A percentile compares a stretch with the other conserved stretches of the same genome.
Evolutionary conservation across 1,140 invertebrate genomes (phyloP).

Genomic region (Zaprionus inermis): DNA sequence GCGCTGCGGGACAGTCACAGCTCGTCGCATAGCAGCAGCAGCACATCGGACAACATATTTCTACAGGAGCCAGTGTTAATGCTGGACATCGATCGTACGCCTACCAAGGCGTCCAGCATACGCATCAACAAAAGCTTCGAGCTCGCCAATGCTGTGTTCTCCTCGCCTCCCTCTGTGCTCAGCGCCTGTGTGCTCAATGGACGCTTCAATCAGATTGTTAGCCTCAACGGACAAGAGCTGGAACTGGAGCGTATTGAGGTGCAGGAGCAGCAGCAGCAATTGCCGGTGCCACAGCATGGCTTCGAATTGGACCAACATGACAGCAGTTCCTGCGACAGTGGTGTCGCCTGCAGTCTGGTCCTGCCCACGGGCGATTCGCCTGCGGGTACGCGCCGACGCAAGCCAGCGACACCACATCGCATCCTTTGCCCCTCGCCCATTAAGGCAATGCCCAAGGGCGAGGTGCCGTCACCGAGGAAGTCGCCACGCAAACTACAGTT

Average conservation of each 20-base stretch:
- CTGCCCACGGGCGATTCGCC: constrained; percentile 32
- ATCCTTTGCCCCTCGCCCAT: constrained; percentile 82
- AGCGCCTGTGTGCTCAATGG: constrained; percentile 70
- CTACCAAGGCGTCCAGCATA: constrained; percentile 80
- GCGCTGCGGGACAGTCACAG: constrained; percentile 65
- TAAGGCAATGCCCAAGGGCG: constrained; percentile 62
- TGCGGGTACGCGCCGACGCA: constrained; percentile 55
- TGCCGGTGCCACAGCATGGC: constrained; percentile 30
- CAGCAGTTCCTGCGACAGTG: constrained; percentile 83
- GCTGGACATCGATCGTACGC: constrained; percentile 80
- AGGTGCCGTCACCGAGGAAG: constrained; percentile 63
- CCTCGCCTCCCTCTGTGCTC: constrained; percentile 69
- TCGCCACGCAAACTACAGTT: constrained; percentile 68
- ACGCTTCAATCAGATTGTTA: constrained; percentile 81
- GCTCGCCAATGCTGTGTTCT: constrained; percentile 70
- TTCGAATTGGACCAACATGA: constrained; percentile 74
- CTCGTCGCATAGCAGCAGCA: constrained; percentile 71
- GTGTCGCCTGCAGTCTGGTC: constrained; percentile 66
- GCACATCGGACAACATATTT: constrained; percentile 77
- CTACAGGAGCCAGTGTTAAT: constrained; percentile 81
- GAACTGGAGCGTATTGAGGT: constrained; percentile 23
- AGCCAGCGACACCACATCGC: constrained; percentile 83
- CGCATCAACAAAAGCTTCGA: constrained; percentile 81
- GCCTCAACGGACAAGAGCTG: constrained; percentile 55
- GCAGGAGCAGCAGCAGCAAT: constrained; percentile 12